Percentiles rank a stretch among this genome's conserved stretches.
These are phyloP conservation scores for Athene noctua DNA, from an alignment of 2,113 vertebrate species.

Conservation along the genomic window DNA sequence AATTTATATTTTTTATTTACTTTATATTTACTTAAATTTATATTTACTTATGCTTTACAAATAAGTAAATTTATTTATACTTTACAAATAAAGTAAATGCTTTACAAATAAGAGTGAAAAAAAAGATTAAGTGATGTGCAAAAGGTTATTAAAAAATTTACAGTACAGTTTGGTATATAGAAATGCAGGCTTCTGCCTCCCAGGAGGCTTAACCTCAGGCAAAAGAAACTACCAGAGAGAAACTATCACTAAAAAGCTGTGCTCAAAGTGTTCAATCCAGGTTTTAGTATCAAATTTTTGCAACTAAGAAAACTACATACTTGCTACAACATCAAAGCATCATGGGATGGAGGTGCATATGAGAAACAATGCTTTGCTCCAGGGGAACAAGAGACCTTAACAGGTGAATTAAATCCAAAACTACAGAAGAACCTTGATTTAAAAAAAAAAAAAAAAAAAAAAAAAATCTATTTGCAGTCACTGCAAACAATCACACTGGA, in stretches of 20 bases:
- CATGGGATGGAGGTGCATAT: not conserved
- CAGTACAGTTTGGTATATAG: accelerated
- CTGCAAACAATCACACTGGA: not conserved
- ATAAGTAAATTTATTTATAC: too few species aligned
- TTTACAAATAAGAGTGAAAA: accelerated
- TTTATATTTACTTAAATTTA: too few species aligned
- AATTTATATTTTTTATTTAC: too few species aligned
- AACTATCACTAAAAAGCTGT: not conserved
- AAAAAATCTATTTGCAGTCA: not conserved
- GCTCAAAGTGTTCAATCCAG: not conserved
- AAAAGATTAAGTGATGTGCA: not conserved
- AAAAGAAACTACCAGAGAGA: not conserved
- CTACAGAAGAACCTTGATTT: not conserved
- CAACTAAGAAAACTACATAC: not conserved
- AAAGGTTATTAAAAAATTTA: not conserved
- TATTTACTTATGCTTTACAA: too few species aligned
- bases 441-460: not conserved
- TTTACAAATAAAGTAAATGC: too few species aligned
- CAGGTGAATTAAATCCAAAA: not conserved
- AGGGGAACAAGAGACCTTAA: not conserved
- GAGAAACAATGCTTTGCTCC: not conserved
- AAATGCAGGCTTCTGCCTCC: not conserved
- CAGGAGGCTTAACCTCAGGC: not conserved
- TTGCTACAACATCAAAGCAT: not conserved
- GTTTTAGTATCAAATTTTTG: not conserved